Evolutionary conservation across 2,797 vertebrate species (phyloP), one percentile per base, ranked within the genome.

Genomic region (Sorex maritimensis): DNA sequence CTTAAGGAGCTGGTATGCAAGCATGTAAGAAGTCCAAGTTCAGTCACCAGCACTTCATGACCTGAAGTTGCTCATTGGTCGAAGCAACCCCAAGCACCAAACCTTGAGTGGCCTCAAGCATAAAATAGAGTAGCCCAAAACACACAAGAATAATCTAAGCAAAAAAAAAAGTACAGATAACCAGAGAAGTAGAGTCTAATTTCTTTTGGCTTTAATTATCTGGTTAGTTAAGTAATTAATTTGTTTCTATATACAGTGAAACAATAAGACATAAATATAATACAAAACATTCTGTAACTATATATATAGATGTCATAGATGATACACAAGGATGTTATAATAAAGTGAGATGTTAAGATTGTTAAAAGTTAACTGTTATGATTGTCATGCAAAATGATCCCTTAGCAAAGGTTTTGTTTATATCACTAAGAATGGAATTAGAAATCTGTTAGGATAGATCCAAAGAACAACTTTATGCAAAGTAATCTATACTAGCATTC

Each of bases 321-420:
- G 13, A 11, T 52, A 72, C 52, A 1, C 41, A 1, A 49, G 26
- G 19, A 63, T 81, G 34, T 4, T 49, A 44, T 44, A 44, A 82
- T 28, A 13, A 79, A 74, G 61, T 61, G 19, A 2, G 63, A 68
- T 78, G 12, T n/a, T 85, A 81, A 78, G 6, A 88, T 80, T 86
- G 21, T 46, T 74, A 55, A 80, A 93, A 90, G 21, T 52, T 34
- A 46, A 81, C 71, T 94, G 85, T 68, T 0, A 12, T 63, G 74
- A 34, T 71, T 65, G 65, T 55, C 24, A 67, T 26, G 55, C 10
- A 71, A 69, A 46, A 72, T 46, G 4, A 74, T 23, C 65, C 74
- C 17, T 79, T 28, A 24, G 21, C 15, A 92, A 85, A 71, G 17
- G 69, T 44, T 86, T 83, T 34, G n/a, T 30, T 77, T 78, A 90